Conservation (phyloP, 2,888 invertebrate species). For the Anaspis maculata region DNA sequence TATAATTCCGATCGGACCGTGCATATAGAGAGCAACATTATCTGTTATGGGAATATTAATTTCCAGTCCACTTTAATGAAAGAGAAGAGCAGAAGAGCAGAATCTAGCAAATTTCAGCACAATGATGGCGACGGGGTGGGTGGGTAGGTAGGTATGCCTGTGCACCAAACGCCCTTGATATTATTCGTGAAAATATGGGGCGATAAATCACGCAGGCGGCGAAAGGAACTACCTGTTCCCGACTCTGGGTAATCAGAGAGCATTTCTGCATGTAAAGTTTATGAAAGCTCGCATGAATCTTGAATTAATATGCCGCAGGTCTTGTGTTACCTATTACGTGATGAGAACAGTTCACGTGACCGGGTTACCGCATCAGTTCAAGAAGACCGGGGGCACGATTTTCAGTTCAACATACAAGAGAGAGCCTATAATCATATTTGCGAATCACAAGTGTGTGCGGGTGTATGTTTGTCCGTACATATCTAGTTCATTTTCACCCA, state of each 20-base stretch:
- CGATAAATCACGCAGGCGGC: slow-evolving; percentile 18
- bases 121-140: no score
- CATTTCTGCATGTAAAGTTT: slow-evolving; percentile 21
- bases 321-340: slow-evolving; percentile 29
- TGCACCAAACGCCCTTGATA: slow-evolving; percentile 8
- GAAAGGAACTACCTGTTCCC: slow-evolving; percentile 19
- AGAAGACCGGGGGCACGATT: slow-evolving; percentile 14
- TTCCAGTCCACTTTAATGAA: no score
- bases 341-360: slow-evolving; percentile 30
- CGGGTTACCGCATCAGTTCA: slow-evolving; percentile 21
- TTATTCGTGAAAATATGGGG: slow-evolving; percentile 17
- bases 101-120: no score
- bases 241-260: slow-evolving; percentile 19
- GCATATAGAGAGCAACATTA: no score
- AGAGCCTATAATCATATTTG: slow-evolving; percentile 20
- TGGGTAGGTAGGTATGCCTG: no score
- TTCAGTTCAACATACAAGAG: no score
- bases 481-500: not conserved
- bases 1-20: no score
- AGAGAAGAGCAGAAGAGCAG: no score
- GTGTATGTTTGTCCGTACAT: no score
- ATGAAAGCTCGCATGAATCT: slow-evolving; percentile 27
- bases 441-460: slow-evolving; percentile 2
- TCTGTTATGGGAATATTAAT: no score
- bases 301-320: slow-evolving; percentile 31